phyloP scores from a whole-genome alignment of 2,888 invertebrate genomes.

The Eumacrocentrus americanus region DNA sequence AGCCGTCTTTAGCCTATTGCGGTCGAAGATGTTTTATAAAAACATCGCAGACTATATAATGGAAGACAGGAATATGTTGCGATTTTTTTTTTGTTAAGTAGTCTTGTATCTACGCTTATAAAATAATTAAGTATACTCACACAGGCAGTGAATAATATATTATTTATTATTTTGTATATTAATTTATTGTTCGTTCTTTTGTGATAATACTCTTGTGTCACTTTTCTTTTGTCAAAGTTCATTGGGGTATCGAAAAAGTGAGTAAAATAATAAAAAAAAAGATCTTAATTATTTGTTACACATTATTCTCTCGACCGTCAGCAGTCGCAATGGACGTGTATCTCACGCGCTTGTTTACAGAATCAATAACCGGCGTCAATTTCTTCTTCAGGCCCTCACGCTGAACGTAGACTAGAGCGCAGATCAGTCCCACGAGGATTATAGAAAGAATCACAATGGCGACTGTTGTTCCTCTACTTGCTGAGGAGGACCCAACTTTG shows the following conservation, averaged over 20 bases:
- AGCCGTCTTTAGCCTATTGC: no score
- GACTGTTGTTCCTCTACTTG: constrained; percentile 41
- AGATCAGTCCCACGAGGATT: constrained; percentile 65
- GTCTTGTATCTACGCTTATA: no score
- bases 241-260: no score
- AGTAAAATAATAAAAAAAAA: neutral
- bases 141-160: neutral
- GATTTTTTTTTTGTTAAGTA: no score
- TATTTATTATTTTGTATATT: neutral
- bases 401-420: constrained; percentile 69
- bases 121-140: neutral
- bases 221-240: no score
- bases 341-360: constrained; percentile 73
- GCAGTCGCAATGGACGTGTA: constrained; percentile 74
- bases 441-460: constrained; percentile 48
- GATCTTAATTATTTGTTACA: constrained; percentile 36
- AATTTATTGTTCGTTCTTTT: neutral
- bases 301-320: constrained; percentile 62
- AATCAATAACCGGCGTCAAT: constrained; percentile 69
- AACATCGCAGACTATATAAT: no score
- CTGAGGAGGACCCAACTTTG: constrained; percentile 34
- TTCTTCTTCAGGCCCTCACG: constrained; percentile 66
- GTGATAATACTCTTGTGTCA: neutral
- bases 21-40: no score
- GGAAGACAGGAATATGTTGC: no score